Base-by-base conservation (phyloP, 2,888 invertebrate genomes). In the Pimpla rufipes region DNA sequence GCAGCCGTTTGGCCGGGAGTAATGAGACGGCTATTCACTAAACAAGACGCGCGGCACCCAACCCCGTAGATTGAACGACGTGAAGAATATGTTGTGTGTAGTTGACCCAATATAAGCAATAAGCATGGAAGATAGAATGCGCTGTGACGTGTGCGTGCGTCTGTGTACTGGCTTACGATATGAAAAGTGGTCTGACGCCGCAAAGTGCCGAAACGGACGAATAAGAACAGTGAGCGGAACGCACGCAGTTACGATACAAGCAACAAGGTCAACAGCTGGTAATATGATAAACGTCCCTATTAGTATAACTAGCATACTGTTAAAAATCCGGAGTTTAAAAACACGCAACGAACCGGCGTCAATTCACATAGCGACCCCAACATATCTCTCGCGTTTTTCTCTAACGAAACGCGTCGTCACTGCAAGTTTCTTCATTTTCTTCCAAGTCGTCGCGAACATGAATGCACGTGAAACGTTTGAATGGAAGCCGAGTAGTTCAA, bases 21-120 rank as follows among this genome's bases (percentile, higher is more conserved):
- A 74, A 74, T 74, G 47, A 74, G 64, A 74, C 50, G 47, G 74
- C 74, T 74, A 74, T 74, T 74, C 74, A 74, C 47, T 50, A 50
- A 74, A 37, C 74, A 62, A 64, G 47, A 74, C 62, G 62, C 23
- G 68, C 23, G 50, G 62, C 16, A 18, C 62, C 50, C 18, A 73
- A 23, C 62, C 74, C 50, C n/a, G 21, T 18, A 50, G 64, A 74
- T 73, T 74, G 74, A 74, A 21, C 40, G 47, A 50, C 50, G 68
- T 47, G 47, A 47, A 16, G 16, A n/a, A 47, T 47, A 5, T 47
- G n/a, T 47, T n/a, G 47, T 16, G 8, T 47, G 47, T 16, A 47
- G 16, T 47, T n/a, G 16, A 16, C 5, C 6, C 5, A 29, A 29
- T 29, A 29, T 29, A 5, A 29, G 29, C n/a, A n/a, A 16, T 47